phyloP scores from a whole-genome alignment of 2,113 vertebrate genomes.

The Geococcyx californianus region DNA sequence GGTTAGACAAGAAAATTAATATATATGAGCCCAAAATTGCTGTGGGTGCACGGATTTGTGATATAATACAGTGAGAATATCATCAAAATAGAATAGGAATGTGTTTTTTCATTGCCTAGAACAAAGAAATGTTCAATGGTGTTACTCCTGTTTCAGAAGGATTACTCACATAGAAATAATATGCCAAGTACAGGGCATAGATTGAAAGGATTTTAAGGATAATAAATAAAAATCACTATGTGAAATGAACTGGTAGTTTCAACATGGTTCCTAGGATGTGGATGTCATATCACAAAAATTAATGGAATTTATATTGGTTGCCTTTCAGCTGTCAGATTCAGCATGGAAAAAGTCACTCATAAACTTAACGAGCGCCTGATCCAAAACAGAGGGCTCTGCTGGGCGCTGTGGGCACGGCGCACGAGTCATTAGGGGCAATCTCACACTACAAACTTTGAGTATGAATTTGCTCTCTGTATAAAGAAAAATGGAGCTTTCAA shows the following conservation, averaged over 20 bases:
- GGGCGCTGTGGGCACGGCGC: not conserved
- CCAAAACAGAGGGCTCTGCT: not conserved
- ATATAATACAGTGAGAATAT: not conserved
- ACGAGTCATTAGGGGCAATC: not conserved
- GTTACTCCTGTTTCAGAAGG: not conserved
- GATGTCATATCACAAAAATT: not conserved
- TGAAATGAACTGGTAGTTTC: not conserved
- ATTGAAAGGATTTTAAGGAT: not conserved
- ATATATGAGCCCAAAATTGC: not conserved
- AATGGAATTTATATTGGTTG: not conserved
- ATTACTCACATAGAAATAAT: not conserved
- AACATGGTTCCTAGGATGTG: not conserved
- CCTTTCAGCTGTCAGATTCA: not conserved
- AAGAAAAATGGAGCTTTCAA: not conserved
- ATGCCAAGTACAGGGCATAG: not conserved
- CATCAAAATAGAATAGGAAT: not conserved
- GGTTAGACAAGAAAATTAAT: not conserved
- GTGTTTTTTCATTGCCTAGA: not conserved
- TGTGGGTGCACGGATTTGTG: not conserved
- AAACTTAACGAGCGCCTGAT: not conserved
- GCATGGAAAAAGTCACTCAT: not conserved
- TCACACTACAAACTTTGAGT: not conserved
- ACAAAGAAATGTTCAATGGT: not conserved
- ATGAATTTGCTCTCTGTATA: not conserved
- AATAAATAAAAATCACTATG: not conserved